Conservation (phyloP, 2,113 vertebrate species). For the Recurvirostra avosetta region DNA sequence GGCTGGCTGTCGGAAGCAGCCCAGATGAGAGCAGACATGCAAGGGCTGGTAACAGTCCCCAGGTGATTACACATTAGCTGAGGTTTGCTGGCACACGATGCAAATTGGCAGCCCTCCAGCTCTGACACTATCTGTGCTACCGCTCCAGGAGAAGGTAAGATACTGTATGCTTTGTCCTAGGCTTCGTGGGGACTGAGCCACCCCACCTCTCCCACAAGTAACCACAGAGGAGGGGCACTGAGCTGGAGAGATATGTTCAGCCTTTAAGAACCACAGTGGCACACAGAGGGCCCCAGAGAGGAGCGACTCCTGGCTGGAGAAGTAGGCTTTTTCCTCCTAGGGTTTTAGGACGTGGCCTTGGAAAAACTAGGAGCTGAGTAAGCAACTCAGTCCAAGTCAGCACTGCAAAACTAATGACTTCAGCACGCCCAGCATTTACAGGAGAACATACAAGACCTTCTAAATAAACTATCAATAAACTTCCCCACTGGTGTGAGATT, state of each 20-base stretch:
- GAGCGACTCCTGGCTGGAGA: background rate
- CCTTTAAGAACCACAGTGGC: background rate
- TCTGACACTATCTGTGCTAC: background rate
- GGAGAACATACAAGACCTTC: background rate
- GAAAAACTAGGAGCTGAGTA: background rate
- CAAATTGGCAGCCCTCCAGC: background rate
- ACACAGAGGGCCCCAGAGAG: background rate
- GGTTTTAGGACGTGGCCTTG: background rate
- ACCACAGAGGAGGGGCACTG: background rate
- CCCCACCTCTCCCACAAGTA: rapidly evolving
- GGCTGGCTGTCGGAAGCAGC: background rate
- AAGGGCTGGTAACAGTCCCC: background rate
- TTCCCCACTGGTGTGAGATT: background rate
- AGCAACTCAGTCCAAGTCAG: background rate
- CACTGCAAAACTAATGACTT: background rate
- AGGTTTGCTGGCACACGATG: background rate
- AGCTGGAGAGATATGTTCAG: background rate
- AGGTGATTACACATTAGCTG: background rate
- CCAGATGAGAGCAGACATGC: background rate
- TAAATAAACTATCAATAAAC: background rate
- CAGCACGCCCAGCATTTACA: background rate
- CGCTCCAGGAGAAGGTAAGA: background rate
- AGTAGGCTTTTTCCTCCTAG: background rate
- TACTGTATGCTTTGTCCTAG: background rate
- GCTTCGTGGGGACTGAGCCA: background rate